Base-by-base conservation (phyloP, 2,888 invertebrate species). In the Neoitamus cyanurus region DNA sequence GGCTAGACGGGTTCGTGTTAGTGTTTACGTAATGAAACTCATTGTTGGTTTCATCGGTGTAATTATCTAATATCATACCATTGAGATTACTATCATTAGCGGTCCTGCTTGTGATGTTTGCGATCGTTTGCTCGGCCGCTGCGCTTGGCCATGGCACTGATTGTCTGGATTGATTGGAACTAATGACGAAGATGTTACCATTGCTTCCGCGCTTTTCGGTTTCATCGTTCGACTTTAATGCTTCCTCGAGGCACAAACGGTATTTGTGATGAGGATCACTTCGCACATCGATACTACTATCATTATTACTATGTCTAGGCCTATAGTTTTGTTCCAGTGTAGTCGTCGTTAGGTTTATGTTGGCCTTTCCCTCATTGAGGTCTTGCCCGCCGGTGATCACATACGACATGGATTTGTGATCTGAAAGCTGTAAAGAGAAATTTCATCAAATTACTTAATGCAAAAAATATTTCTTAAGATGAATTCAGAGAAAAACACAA, bases 1-100 rank as follows among this genome's bases (percentile, higher is more conserved):
- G 88, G 15, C 87, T 88, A 42, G 90, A 90, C 80, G 89, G 88
- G 87, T 90, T 89, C 87, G 90, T 89, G n/a, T 42, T 70, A 75
- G 86, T 82, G 46, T 87, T 87, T 34, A 88, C 87, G 86, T 88
- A 88, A 85, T 88, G 88, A 84, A 88, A 89, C 86, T 89, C 88
- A 84, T 70, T 83, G 70, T 46, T 83, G 83, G 85, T 70, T 48
- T 83, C 85, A 36, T 77, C 78, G 20, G 70, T 58, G 84, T 84
- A 84, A 83, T 84, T 86, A 78, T 86, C 85, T 73, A 86, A 84
- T 83, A 86, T 86, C 80, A 84, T 83, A 30, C 83, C 48, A 72
- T 70, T 83, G 68, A 77, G 77, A 84, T 84, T 82, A 46, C 37
- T 69, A 69, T 46, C 42, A 70, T 83, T 83, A 73, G 25, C 73